A percentile compares a stretch with the other conserved stretches of the same genome.
phyloP scores from a whole-genome alignment of 2,888 invertebrate genomes.

The Stomorhina lunata region DNA sequence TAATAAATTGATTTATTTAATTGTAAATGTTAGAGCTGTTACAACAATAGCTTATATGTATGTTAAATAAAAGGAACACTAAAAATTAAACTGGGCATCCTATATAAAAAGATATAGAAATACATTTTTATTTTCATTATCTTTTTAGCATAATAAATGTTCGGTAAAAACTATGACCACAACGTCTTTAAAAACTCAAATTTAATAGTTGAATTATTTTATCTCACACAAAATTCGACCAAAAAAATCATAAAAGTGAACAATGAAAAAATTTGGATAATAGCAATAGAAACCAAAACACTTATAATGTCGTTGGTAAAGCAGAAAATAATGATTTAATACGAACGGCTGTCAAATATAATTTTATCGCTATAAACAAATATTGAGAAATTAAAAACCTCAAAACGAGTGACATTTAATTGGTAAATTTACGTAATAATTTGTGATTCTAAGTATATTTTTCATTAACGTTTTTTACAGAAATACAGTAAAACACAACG shows the following conservation, averaged over 20 bases:
- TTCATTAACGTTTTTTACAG: too few species aligned
- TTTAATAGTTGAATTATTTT: conserved; percentile 26
- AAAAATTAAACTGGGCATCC: conserved; percentile 18
- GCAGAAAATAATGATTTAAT: neutral
- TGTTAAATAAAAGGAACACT: neutral
- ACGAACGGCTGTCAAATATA: neutral
- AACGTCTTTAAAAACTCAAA: conserved; percentile 9
- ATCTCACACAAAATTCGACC: neutral
- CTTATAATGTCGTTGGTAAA: neutral
- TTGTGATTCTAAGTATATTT: too few species aligned
- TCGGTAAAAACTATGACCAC: neutral
- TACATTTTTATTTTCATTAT: conserved; percentile 15
- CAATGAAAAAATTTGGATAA: neutral
- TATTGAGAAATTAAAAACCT: neutral
- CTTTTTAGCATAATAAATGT: neutral
- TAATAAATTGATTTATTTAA: too few species aligned
- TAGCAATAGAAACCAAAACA: neutral
- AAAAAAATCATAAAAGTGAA: neutral
- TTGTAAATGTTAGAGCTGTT: too few species aligned
- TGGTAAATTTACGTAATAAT: neutral
- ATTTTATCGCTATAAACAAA: neutral
- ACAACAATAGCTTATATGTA: too few species aligned
- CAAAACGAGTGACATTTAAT: neutral
- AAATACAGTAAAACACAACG: too few species aligned
- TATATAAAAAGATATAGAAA: conserved; percentile 15